Evolutionary conservation across 2,113 vertebrate genomes (phyloP).

Genomic region (Tenrec ecaudatus): DNA sequence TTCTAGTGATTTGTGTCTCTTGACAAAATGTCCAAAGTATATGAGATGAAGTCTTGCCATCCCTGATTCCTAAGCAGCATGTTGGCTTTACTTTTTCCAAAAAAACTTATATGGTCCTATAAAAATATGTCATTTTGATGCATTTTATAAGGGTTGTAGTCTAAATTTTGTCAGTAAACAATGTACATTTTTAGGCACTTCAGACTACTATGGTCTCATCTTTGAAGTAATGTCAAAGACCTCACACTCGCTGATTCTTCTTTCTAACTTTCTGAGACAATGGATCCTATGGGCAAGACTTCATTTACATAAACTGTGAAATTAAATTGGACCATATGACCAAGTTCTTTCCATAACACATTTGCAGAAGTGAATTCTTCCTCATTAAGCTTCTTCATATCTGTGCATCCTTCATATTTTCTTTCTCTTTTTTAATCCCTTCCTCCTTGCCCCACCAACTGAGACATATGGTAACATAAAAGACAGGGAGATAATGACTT

Average conservation of each 20-base stretch:
- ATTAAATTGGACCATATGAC: not conserved
- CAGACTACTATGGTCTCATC: not conserved
- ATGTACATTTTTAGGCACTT: not conserved
- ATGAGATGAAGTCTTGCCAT: too few species aligned
- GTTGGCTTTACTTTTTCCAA: too few species aligned
- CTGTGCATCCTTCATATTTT: not conserved
- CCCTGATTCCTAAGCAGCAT: too few species aligned
- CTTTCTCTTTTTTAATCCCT: not conserved
- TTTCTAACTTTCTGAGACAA: constrained; percentile 3
- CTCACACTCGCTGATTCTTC: not conserved
- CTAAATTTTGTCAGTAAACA: not conserved
- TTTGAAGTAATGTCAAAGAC: not conserved
- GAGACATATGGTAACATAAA: not conserved
- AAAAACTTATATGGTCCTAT: too few species aligned
- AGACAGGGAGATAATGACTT: not conserved
- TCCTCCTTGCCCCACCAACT: not conserved
- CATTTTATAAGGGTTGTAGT: not conserved
- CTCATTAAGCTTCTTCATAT: not conserved
- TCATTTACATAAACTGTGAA: not conserved
- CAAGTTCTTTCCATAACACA: not conserved
- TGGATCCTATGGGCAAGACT: not conserved
- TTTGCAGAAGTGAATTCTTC: not conserved
- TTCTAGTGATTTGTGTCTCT: too few species aligned
- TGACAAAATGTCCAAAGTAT: too few species aligned
- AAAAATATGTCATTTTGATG: not conserved